Evolutionary conservation across 2,888 invertebrate species (phyloP).

Genomic region (Dicyrtomina minuta): DNA sequence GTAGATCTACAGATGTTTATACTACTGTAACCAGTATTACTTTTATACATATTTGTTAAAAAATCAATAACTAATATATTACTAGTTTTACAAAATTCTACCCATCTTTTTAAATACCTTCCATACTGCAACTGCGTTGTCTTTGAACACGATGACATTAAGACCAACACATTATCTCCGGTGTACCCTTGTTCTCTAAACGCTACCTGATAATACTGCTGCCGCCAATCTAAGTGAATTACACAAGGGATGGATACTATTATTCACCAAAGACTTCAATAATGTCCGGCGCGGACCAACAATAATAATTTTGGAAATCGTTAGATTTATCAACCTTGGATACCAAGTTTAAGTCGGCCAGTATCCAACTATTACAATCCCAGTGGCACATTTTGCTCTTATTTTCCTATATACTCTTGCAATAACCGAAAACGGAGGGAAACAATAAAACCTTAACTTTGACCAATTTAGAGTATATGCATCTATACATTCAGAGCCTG

Average conservation of each 20-base stretch:
- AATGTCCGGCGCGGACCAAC: too few species aligned
- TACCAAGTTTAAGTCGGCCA: neutral
- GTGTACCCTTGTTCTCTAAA: neutral
- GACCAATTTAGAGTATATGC: too few species aligned
- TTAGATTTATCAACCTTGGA: neutral
- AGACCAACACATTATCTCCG: neutral
- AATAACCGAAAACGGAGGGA: neutral
- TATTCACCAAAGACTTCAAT: too few species aligned
- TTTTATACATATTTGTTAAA: constrained; percentile 8
- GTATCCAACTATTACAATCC: neutral
- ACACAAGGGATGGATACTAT: neutral
- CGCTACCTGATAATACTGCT: neutral
- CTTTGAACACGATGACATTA: neutral
- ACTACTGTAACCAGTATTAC: constrained; percentile 8
- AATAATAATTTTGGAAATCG: neutral
- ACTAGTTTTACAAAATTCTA: neutral
- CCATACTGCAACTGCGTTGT: too few species aligned
- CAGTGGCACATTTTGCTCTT: neutral
- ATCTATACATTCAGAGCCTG: too few species aligned
- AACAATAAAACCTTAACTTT: too few species aligned
- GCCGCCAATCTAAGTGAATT: too few species aligned
- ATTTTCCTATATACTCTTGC: neutral
- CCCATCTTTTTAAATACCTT: constrained; percentile 10
- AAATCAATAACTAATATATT: neutral
- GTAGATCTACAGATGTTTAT: too few species aligned